Conservation (phyloP, 2,797 vertebrate genomes). For the Pteropus rufus region DNA sequence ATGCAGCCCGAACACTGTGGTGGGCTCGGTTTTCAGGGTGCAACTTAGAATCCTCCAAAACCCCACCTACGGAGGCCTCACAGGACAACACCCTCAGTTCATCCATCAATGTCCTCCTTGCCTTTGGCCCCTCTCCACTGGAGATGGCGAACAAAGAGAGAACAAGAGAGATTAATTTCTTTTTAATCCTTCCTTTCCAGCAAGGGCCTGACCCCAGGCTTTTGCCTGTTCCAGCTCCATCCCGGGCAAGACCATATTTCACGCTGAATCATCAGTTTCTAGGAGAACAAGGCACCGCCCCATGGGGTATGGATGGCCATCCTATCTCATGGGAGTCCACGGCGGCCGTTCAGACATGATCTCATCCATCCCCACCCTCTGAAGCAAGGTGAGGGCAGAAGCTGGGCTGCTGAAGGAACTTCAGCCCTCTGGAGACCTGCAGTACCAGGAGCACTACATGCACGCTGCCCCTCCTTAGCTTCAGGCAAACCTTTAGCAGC, state of each 20-base stretch:
- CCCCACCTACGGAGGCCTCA: slow-evolving; percentile 67
- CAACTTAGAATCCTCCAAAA: slow-evolving; percentile 62
- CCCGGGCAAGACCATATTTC: slow-evolving; percentile 78
- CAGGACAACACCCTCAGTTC: slow-evolving; percentile 49
- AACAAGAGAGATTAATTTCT: slow-evolving; percentile 78
- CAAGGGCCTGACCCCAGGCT: slow-evolving; percentile 76
- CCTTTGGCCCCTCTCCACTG: slow-evolving; percentile 70
- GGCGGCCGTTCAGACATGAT: slow-evolving; percentile 47
- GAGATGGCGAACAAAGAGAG: slow-evolving; percentile 78
- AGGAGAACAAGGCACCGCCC: background rate
- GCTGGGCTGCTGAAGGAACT: background rate
- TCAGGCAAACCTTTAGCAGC: background rate
- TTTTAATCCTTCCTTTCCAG: slow-evolving; percentile 79
- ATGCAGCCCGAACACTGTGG: background rate
- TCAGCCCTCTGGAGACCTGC: background rate
- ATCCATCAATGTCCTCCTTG: slow-evolving; percentile 66
- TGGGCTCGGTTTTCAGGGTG: background rate
- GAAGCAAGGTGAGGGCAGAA: background rate
- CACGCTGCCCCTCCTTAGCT: background rate
- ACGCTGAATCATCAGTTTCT: slow-evolving; percentile 69
- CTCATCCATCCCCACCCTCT: slow-evolving; percentile 5
- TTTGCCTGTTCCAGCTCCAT: slow-evolving; percentile 77
- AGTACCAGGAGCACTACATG: background rate
- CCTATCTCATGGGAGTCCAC: slow-evolving; percentile 35
- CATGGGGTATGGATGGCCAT: background rate